These are phyloP conservation scores for Arnoldichthys spilopterus DNA, from an alignment of 2,797 vertebrate genomes.

Conservation along the genomic window DNA sequence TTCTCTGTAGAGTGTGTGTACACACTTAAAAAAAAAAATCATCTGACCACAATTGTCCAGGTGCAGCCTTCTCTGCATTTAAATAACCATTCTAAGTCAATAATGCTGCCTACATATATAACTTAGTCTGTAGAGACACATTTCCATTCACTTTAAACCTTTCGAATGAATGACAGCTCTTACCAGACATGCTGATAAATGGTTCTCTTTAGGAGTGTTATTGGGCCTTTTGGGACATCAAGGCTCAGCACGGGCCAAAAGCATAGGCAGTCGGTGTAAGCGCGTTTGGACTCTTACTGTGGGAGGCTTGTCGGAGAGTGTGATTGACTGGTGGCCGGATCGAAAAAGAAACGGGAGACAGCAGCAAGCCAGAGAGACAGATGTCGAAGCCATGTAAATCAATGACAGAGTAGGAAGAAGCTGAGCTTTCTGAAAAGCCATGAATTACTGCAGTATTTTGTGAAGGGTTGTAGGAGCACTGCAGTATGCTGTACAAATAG, in stretches of 20 bases:
- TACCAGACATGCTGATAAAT: background rate
- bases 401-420: conserved; percentile 39
- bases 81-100: background rate
- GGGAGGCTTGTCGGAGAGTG: background rate
- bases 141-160: background rate
- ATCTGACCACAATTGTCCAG: too few species aligned
- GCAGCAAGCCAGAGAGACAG: conserved; percentile 12
- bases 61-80: too few species aligned
- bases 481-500: background rate
- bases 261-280: background rate
- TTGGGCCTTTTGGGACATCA: background rate
- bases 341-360: conserved; percentile 27
- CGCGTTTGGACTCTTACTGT: background rate
- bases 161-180: background rate
- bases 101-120: background rate
- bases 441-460: background rate
- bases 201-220: background rate
- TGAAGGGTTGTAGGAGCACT: background rate
- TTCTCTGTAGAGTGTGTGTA: too few species aligned
- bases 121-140: background rate
- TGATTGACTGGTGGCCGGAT: conserved; percentile 46
- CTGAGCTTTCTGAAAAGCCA: background rate
- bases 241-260: background rate
- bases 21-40: too few species aligned
- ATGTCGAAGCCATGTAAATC: conserved; percentile 48